Evolutionary conservation across 2,113 vertebrate genomes (phyloP), one percentile per base, ranked within the genome.

Genomic region (Cepphus grylle): DNA sequence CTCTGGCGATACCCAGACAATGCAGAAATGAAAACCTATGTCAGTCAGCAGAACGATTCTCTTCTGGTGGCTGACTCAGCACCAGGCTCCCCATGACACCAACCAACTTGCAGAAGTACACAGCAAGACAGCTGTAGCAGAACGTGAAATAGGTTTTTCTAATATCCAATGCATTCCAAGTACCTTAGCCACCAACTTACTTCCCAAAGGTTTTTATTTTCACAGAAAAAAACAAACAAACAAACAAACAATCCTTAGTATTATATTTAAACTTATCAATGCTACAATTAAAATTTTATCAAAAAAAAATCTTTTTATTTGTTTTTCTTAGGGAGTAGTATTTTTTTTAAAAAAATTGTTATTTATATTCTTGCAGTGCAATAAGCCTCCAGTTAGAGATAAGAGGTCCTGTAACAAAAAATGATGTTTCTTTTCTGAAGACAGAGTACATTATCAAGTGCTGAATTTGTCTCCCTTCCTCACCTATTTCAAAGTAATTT

Each of bases 401-500:
- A 53, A 55, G 52, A 90, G 42, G 71, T 34, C 49, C 34, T 30
- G 26, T 22, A 17, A 15, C 30, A 71, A 59, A 49, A 86, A 55
- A 58, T 29, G 29, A 19, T 40, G 2, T 10, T 45, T 53, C 7
- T 94, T 79, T 70, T 79, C 79, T 71, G 43, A 85, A 67, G 80
- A 80, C 6, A 53, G 25, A 67, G 15, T 49, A 77, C 21, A 55
- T 78, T 55, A 67, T 67, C 47, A 82, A 92, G 4, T 45, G 29
- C 32, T 90, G 59, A 76, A 76, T 59, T 53, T 72, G 49, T 32
- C 29, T 86, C 58, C 29, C 29, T 88, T 86, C 62, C 53, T 92
- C 58, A 76, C 11, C 45, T 82, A 56, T 86, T 62, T 86, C 20
- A 95, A 88, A 61, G 76, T 50, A 71, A 72, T 76, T 58, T 50